Evolutionary conservation across 2,113 vertebrate species (phyloP), one percentile per base, ranked within the genome.

Genomic region (Notothenia rossii): DNA sequence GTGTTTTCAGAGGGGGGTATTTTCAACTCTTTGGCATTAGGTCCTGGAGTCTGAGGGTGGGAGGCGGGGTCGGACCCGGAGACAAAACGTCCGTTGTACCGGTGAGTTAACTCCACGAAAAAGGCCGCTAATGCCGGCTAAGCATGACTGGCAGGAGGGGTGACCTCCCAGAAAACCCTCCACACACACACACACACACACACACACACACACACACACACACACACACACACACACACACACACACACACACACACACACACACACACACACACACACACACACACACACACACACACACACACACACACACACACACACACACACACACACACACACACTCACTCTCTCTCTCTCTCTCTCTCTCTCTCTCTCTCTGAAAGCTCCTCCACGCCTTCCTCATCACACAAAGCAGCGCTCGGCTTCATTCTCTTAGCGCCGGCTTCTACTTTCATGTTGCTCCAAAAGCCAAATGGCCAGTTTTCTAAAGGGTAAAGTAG

Each of bases 91-190:
- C 88, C 80, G 86, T 93, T 94, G 94, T 94, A 92, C 79, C 86
- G 85, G 75, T 78, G 90, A 89, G 93, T 95, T 94, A 93, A 93
- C 89, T 91, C 91, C 78, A 66, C 87, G 82, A 88, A 93, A 94
- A 85, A 85, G 88, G 91, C 90, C 78, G 46, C 92, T 94, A 95
- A 94, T 94, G 91, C 91, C 87, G 86, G 82, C 85, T 94, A 95
- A 95, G 94, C 93, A 91, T 95, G 94, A 94, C 92, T 95, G 94
- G 93, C 94, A 95, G 92, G 92, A 91, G 89, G 84, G 89, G 82
- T 89, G 93, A 94, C 93, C 92, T 88, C 87, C 86, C 84, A 75
- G 61, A 75, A 70, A 81, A 78, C 79, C 72, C 55, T 58, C 49
- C 20, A 20, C 10, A 43, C 50, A 40, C 61, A 63, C 84, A 79